phyloP scores from a whole-genome alignment of 2,113 vertebrate species.

The Electrona antarctica region DNA sequence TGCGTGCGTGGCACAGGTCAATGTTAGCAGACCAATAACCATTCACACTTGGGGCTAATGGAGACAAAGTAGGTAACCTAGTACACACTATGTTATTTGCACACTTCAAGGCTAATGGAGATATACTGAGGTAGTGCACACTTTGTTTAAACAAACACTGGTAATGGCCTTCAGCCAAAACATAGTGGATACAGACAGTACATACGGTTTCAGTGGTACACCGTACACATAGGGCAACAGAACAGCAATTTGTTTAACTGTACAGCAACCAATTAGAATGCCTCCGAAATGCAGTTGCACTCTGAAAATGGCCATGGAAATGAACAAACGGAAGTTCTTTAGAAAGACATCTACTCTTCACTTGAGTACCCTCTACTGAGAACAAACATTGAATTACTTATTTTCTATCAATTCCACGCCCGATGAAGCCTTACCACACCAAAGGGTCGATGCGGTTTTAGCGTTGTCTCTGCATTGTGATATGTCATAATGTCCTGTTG shows the following conservation, averaged over 20 bases:
- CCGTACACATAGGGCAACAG: background rate
- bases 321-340: too few relatives aligned
- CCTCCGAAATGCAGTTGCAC: too few relatives aligned
- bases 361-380: too few relatives aligned
- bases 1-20: slow-evolving; percentile 51
- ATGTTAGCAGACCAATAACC: slow-evolving; percentile 66
- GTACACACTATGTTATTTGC: slow-evolving; percentile 61
- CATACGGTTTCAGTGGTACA: background rate
- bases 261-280: background rate
- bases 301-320: too few relatives aligned
- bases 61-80: slow-evolving; percentile 72
- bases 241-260: background rate
- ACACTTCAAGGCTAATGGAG: slow-evolving; percentile 66
- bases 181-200: slow-evolving; percentile 24
- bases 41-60: slow-evolving; percentile 70
- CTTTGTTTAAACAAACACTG: slow-evolving; percentile 45
- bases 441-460: too few relatives aligned
- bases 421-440: too few relatives aligned
- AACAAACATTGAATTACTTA: too few relatives aligned
- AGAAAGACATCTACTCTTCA: too few relatives aligned
- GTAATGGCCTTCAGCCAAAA: slow-evolving; percentile 43
- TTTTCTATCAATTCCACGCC: too few relatives aligned
- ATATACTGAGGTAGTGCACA: slow-evolving; percentile 43
- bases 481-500: too few relatives aligned
- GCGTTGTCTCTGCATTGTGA: too few relatives aligned